Percentiles rank a stretch among this genome's conserved stretches.
phyloP scores from a whole-genome alignment of 2,113 vertebrate species.

The Hippocampus barbouri region DNA sequence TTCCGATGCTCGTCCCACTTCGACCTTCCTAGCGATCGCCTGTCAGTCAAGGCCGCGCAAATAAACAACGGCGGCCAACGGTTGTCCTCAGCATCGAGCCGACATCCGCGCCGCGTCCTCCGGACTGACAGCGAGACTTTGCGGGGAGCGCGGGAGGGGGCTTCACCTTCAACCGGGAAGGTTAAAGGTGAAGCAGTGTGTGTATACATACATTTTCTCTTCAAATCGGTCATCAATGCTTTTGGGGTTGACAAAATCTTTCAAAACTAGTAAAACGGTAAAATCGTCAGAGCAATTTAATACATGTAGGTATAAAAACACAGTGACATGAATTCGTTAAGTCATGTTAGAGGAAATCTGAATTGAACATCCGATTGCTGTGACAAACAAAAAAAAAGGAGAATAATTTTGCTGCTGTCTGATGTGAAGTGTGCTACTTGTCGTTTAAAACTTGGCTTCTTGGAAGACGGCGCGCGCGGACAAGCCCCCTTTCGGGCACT shows the following conservation, averaged over 20 bases:
- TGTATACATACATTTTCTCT: not conserved
- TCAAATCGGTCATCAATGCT: not conserved
- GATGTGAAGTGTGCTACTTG: not conserved
- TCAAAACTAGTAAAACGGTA: not conserved
- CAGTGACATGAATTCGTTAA: not conserved
- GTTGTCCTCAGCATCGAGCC: slow-evolving; percentile 57
- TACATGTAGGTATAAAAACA: not conserved
- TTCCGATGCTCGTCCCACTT: not conserved
- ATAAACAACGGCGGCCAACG: slow-evolving; percentile 35
- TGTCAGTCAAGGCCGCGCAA: slow-evolving; percentile 39
- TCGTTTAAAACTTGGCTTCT: slow-evolving; percentile 49
- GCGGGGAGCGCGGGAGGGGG: slow-evolving; percentile 29
- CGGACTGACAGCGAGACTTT: slow-evolving; percentile 64
- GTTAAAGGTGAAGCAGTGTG: too few relatives aligned
- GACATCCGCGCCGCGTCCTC: slow-evolving; percentile 51
- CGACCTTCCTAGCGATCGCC: slow-evolving; percentile 37
- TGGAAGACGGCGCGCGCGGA: slow-evolving; percentile 23
- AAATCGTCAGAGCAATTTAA: not conserved
- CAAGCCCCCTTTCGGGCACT: slow-evolving; percentile 11
- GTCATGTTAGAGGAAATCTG: not conserved
- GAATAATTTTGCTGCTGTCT: not conserved
- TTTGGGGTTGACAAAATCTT: not conserved
- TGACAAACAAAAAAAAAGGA: not conserved
- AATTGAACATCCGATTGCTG: not conserved
- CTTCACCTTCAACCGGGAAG: slow-evolving; percentile 56